Base-by-base conservation (phyloP, 2,888 invertebrate genomes). In the Bursaphelenchus okinawaensis region DNA sequence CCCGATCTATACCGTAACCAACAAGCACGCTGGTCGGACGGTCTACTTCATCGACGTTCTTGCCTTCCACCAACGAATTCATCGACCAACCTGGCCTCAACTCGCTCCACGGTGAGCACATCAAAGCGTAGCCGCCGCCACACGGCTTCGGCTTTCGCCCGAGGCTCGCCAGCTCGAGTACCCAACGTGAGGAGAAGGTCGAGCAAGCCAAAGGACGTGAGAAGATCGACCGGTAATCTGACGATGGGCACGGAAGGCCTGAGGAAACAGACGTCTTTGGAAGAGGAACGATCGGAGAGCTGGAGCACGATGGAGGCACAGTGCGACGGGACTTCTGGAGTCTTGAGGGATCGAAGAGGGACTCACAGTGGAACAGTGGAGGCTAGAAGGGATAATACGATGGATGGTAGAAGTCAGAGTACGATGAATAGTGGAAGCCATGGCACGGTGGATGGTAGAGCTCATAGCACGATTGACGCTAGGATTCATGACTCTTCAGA, bases 1-100 rank as follows among this genome's bases (percentile, higher is more conserved):
- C 20, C 12, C 62, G 50, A 20, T 29, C 27, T 79, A 28, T 76
- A 78, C 65, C 73, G 79, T 20, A 75, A 77, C 59, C 62, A 61
- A 6, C 75, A 75, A 19, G 77, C 75, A 16, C 69, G 79, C 22
- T 79, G 78, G 76, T 75, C 75, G 55, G 79, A 79, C 57, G 64
- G 71, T 4, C 52, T 60, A 20, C 57, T 72, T 20, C 27, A 67
- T 54, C 29, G 68, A 55, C 2, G 29, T 12, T 56, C 56, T 1
- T 27, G 19, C 26, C 26, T 54, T 3, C 24, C 23, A 3, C 54
- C 23, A 1, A 54, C 54, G 4, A 19, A 16, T 12, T n/a, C n/a
- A n/a, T n/a, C n/a, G n/a, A n/a, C n/a, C n/a, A 40, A n/a, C n/a
- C 6, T 40, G 2, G 19, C 29, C 3, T 12, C 20, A 2, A 59